A percentile compares a stretch with the other conserved stretches of the same genome.
phyloP scores from a whole-genome alignment of 2,888 invertebrate species.

The Tenthredo notha region DNA sequence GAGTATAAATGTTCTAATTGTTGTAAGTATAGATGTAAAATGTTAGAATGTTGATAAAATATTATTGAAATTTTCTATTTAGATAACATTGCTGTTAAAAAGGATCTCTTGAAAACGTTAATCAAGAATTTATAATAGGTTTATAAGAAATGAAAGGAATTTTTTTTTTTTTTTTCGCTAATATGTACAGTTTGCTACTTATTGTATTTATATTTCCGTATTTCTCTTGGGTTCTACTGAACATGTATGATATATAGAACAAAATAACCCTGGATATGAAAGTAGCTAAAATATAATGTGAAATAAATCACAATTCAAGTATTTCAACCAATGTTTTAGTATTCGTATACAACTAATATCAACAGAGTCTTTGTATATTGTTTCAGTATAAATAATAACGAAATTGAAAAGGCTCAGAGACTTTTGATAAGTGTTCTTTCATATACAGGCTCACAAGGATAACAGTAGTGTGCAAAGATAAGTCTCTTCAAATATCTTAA shows the following conservation, averaged over 20 bases:
- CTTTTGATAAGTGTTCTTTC: slow-evolving; percentile 38
- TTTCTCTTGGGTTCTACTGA: slow-evolving; percentile 53
- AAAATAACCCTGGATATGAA: slow-evolving; percentile 44
- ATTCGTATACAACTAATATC: neutral
- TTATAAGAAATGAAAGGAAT: slow-evolving; percentile 15
- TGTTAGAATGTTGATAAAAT: neutral
- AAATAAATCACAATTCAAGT: slow-evolving; percentile 29
- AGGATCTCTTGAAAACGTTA: slow-evolving; percentile 7
- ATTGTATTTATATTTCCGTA: slow-evolving; percentile 35
- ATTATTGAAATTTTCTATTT: neutral
- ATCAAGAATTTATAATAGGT: slow-evolving; percentile 21
- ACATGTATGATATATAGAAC: slow-evolving; percentile 22
- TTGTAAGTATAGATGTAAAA: neutral
- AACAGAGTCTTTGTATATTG: slow-evolving; percentile 24
- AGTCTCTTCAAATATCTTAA: slow-evolving; percentile 36
- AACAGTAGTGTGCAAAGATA: slow-evolving; percentile 40
- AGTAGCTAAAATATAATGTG: slow-evolving; percentile 10
- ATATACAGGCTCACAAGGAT: slow-evolving; percentile 36
- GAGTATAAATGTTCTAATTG: neutral
- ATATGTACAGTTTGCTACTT: slow-evolving; percentile 17
- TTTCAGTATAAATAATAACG: neutral
- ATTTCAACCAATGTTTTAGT: neutral
- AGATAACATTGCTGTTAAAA: neutral
- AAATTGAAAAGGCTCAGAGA: neutral
- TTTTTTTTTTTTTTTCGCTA: neutral